These are phyloP conservation scores for Sander lucioperca DNA, from an alignment of 2,113 vertebrate genomes.

Conservation along the genomic window DNA sequence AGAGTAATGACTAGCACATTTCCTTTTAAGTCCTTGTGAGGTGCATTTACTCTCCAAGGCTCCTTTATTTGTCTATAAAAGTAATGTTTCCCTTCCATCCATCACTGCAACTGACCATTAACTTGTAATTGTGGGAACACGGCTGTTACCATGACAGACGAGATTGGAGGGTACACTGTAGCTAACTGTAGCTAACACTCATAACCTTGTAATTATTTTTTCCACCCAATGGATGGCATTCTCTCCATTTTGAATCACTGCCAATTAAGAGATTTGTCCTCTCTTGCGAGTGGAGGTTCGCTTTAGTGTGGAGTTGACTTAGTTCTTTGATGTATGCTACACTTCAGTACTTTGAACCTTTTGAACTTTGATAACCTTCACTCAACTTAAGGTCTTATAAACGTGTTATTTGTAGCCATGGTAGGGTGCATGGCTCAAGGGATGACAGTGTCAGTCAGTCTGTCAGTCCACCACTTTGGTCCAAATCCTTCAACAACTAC, in stretches of 20 bases:
- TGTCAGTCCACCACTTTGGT: neutral
- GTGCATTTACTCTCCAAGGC: slow-evolving; percentile 37
- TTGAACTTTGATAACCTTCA: slow-evolving; percentile 22
- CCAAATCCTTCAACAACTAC: neutral
- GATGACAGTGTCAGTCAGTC: neutral
- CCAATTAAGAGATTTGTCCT: slow-evolving; percentile 28
- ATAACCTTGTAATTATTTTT: slow-evolving; percentile 61
- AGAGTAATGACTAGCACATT: slow-evolving; percentile 62
- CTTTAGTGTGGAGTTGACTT: neutral
- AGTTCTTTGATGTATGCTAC: slow-evolving; percentile 20
- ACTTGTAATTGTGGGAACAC: slow-evolving; percentile 65
- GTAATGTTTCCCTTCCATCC: slow-evolving; percentile 41
- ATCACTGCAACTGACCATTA: slow-evolving; percentile 50
- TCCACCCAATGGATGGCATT: slow-evolving; percentile 16
- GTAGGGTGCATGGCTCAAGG: neutral
- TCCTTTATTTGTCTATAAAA: slow-evolving; percentile 63
- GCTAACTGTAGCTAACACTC: slow-evolving; percentile 30
- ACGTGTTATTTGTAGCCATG: slow-evolving; percentile 23
- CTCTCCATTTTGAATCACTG: slow-evolving; percentile 49
- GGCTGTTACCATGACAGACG: slow-evolving; percentile 32
- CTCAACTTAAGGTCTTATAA: neutral
- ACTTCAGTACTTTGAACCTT: neutral
- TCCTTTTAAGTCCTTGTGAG: slow-evolving; percentile 49
- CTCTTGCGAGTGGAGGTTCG: slow-evolving; percentile 6
- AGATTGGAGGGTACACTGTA: slow-evolving; percentile 54